Conservation (phyloP, 2,797 vertebrate species). For the Eidolon dupreanum region DNA sequence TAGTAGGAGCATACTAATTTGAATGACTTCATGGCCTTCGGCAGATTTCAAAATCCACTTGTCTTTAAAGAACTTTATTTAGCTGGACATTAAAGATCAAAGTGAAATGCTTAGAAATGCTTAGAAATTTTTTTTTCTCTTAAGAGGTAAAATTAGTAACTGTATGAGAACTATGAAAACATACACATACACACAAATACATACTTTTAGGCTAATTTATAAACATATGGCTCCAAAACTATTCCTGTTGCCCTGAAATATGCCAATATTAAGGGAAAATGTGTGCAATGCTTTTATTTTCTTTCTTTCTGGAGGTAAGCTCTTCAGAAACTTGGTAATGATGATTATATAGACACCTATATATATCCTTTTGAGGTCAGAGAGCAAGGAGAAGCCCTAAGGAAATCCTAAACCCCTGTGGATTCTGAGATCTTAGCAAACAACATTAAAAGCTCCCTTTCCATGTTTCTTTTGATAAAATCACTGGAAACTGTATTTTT, state of each 20-base stretch:
- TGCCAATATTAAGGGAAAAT: background rate
- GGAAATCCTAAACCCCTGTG: background rate
- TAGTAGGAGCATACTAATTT: background rate
- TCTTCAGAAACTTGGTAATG: background rate
- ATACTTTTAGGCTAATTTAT: background rate
- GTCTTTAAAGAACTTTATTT: conserved; percentile 17
- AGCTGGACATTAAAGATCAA: background rate
- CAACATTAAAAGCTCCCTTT: background rate
- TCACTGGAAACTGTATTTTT: background rate
- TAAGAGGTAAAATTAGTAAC: background rate
- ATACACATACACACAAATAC: background rate
- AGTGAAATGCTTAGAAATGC: background rate
- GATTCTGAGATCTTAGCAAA: background rate
- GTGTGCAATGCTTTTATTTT: background rate
- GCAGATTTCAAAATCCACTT: background rate
- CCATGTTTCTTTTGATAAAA: background rate
- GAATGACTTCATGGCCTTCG: background rate
- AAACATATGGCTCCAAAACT: background rate
- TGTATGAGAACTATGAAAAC: background rate
- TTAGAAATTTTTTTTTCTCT: background rate
- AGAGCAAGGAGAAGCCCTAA: background rate
- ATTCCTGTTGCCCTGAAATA: background rate
- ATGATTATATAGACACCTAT: background rate
- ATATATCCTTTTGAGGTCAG: too few relatives aligned
- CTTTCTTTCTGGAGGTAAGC: background rate